Percentiles rank a stretch among this genome's conserved stretches.
Conservation (phyloP, 2,113 vertebrate genomes). For the Ploceus nigricollis region DNA sequence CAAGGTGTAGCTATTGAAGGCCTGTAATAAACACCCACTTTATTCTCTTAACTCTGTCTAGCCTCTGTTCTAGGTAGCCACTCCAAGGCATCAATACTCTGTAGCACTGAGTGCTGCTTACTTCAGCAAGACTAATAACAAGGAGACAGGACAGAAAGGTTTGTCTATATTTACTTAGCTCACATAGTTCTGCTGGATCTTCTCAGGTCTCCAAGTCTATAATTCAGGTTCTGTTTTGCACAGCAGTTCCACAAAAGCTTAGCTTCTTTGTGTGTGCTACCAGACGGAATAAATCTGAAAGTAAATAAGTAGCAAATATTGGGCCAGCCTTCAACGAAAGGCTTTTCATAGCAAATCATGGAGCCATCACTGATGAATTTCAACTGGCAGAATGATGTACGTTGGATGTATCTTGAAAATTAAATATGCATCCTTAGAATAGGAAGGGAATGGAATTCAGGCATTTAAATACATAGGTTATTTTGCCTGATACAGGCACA, state of each 20-base stretch:
- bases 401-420: background rate
- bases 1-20: background rate
- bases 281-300: background rate
- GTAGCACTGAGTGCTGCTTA: background rate
- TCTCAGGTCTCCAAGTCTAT: background rate
- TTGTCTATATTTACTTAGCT: background rate
- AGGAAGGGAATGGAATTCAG: background rate
- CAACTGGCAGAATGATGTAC: background rate
- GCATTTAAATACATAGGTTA: background rate
- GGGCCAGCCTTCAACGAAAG: background rate
- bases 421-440: background rate
- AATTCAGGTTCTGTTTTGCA: constrained; percentile 6
- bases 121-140: background rate
- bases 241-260: background rate
- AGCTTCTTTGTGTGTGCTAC: background rate
- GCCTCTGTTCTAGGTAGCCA: background rate
- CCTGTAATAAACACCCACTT: background rate
- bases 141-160: background rate
- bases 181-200: background rate
- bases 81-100: background rate
- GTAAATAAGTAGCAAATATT: constrained; percentile 13
- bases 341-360: background rate
- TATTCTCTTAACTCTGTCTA: background rate
- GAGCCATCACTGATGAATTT: background rate
- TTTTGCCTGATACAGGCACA: background rate